Conservation (phyloP, 2,888 invertebrate genomes). For the Andrena hattorfiana region DNA sequence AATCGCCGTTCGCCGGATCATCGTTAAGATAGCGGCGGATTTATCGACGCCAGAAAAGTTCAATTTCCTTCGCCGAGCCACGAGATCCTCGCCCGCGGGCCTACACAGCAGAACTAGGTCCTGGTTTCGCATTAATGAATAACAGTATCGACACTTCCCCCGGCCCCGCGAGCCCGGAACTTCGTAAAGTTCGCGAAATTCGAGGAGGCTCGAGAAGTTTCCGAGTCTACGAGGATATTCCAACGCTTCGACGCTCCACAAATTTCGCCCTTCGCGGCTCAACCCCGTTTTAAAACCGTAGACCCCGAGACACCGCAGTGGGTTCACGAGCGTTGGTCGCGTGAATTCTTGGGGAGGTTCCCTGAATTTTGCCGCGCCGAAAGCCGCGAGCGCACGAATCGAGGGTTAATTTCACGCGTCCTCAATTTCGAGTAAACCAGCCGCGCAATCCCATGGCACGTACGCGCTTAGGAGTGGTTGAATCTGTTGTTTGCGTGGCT, state of each 20-base stretch:
- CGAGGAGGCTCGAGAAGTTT: not conserved
- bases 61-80: slow-evolving; percentile 26
- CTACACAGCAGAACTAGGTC: not conserved
- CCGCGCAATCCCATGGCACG: not conserved
- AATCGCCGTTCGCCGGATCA: slow-evolving; percentile 29
- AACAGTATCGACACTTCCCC: slow-evolving; percentile 2
- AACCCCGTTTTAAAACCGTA: not conserved
- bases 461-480: not conserved
- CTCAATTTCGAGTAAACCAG: slow-evolving; percentile 24
- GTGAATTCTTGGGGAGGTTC: not conserved
- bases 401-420: slow-evolving; percentile 17
- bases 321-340: not conserved
- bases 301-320: not conserved
- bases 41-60: slow-evolving; percentile 44
- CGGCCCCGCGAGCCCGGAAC: not conserved
- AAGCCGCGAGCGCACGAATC: not conserved
- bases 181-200: not conserved
- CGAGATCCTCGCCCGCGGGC: not conserved
- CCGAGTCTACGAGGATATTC: not conserved
- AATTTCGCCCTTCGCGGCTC: not conserved
- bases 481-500: not conserved
- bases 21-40: slow-evolving; percentile 55
- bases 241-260: not conserved
- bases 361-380: not conserved
- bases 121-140: not conserved